Base-by-base conservation (phyloP, 2,113 vertebrate species). In the Mixornis gularis region DNA sequence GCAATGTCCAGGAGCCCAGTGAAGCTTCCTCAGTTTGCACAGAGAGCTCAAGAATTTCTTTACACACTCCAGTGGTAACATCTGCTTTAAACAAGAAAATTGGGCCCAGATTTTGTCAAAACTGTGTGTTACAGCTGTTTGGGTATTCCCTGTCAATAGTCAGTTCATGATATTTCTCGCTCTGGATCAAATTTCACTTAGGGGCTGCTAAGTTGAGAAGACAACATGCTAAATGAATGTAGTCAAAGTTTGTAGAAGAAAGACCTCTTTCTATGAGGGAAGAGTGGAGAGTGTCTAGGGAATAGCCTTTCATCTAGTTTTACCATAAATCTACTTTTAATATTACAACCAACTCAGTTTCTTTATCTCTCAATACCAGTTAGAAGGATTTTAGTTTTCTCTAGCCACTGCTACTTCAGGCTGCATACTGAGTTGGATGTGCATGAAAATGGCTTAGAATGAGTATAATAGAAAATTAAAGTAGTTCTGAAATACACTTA, bases 391-490 rank as follows among this genome's bases (percentile, higher is more conserved):
- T 85, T 43, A 72, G 34, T 88, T 95, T 96, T 93, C 65, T 85
- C 60, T 73, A 85, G 89, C 56, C 69, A 79, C 13, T 64, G 49
- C 32, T 92, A 60, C 88, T 93, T 93, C 88, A 92, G 63, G 46
- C 69, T 82, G 48, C 77, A 53, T 68, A 55, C 68, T 73, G 60
- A 96, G 95, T 91, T 30, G 82, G 85, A 95, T 94, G 79, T 85
- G 69, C 94, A 95, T 95, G 80, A 90, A 97, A 96, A 95, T 96
- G 59, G 95, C 73, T 95, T 95, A 83, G 46, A 91, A 94, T 89
- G 71, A 96, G 91, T 94, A 95, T 91, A 96, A 94, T 79, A 95
- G 80, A 92, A 96, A 96, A 92, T 94, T 96, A 94, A 94, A 96
- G 51, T 87, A 85, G 52, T 89, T 43, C 24, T 89, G 69, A 94